A percentile compares a stretch with the other conserved stretches of the same genome.
These are phyloP conservation scores for Apeira syringaria DNA, from an alignment of 2,888 invertebrate genomes.

Conservation along the genomic window DNA sequence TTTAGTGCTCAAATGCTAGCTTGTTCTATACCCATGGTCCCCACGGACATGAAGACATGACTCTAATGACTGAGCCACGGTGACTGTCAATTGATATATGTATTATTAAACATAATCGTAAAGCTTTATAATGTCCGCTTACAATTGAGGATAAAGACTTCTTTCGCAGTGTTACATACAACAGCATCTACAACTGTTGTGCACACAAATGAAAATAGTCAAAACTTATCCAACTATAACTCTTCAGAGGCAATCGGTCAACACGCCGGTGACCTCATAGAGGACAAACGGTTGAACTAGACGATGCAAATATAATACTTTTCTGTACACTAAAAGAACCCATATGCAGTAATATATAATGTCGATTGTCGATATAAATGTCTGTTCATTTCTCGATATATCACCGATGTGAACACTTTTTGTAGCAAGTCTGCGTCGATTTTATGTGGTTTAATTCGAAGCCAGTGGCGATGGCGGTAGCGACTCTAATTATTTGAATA, in stretches of 20 bases:
- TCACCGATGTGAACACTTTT: constrained; percentile 43
- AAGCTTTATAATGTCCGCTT: too few species aligned
- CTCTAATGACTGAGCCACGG: too few species aligned
- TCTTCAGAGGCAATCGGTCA: constrained; percentile 10
- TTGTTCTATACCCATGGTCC: too few species aligned
- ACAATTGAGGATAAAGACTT: too few species aligned
- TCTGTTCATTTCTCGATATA: constrained; percentile 7
- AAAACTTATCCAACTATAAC: constrained; percentile 7
- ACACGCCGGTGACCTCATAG: neutral
- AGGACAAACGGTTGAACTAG: neutral
- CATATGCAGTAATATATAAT: constrained; percentile 8
- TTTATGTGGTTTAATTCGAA: constrained; percentile 75
- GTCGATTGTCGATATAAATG: too few species aligned
- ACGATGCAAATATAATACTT: constrained; percentile 3
- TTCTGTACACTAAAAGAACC: neutral
- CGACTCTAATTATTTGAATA: constrained; percentile 79
- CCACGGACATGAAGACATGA: too few species aligned
- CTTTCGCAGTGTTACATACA: too few species aligned
- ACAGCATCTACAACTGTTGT: too few species aligned
- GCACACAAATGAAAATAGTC: too few species aligned
- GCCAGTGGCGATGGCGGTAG: constrained; percentile 55
- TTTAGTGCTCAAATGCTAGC: too few species aligned
- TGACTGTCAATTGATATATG: too few species aligned
- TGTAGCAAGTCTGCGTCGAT: constrained; percentile 51
- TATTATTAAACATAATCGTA: too few species aligned